Conservation (phyloP, 1,140 invertebrate genomes). For the Eriosoma lanigerum region DNA sequence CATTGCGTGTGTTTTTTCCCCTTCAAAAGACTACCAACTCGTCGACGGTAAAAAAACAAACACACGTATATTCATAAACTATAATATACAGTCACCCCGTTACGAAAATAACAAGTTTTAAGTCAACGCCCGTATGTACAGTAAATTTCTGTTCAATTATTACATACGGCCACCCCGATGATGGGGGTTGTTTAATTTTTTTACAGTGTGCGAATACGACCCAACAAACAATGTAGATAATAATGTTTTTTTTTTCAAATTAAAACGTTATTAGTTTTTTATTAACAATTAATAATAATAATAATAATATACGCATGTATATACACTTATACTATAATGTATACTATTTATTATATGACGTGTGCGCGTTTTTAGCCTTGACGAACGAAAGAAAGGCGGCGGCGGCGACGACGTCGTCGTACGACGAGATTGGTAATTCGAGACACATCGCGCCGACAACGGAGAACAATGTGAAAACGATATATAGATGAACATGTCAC, state of each 20-base stretch:
- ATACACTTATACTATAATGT: background rate
- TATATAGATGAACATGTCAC: conserved; percentile 43
- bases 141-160: background rate
- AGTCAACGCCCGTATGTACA: conserved; percentile 27
- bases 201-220: background rate
- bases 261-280: background rate
- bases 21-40: conserved; percentile 40
- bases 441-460: conserved; percentile 29
- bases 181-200: conserved; percentile 38
- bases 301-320: background rate
- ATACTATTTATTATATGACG: background rate
- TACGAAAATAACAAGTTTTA: conserved; percentile 30
- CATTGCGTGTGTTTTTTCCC: conserved; percentile 36
- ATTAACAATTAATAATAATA: background rate
- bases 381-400: background rate
- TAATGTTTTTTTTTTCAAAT: no score
- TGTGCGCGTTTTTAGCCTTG: conserved; percentile 11
- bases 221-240: no score
- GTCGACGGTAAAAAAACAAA: conserved; percentile 18
- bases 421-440: conserved; percentile 46
- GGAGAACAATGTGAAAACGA: conserved; percentile 48
- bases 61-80: background rate
- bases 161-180: conserved; percentile 1
- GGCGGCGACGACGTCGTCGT: background rate
- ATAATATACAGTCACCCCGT: conserved; percentile 18